Evolutionary conservation across 2,888 invertebrate genomes (phyloP).

Genomic region (Drosophila borealis): DNA sequence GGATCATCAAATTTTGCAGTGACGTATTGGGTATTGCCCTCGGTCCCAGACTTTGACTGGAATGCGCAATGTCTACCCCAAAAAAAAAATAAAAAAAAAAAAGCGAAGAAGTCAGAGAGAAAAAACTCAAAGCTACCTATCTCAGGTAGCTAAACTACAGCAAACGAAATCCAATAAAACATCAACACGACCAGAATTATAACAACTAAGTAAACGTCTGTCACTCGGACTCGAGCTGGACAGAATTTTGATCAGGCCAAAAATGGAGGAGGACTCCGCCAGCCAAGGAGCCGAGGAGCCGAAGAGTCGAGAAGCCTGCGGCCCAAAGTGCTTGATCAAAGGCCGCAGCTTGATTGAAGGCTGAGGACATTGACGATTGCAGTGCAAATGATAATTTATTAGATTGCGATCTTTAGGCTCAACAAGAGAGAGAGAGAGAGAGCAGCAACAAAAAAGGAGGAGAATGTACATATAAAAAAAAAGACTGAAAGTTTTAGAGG

Average conservation of each 20-base stretch:
- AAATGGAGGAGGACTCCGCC: slow-evolving; percentile 34
- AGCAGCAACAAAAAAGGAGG: background rate
- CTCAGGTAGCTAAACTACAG: slow-evolving; percentile 24
- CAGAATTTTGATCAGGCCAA: slow-evolving; percentile 76
- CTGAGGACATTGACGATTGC: slow-evolving; percentile 73
- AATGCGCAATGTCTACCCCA: slow-evolving; percentile 55
- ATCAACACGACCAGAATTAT: slow-evolving; percentile 80
- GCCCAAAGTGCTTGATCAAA: slow-evolving; percentile 74
- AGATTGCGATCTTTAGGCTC: slow-evolving; percentile 73
- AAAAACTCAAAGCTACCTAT: slow-evolving; percentile 17
- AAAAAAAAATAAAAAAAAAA: slow-evolving; percentile 19
- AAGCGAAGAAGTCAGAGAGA: background rate
- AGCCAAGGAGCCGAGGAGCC: too few relatives aligned
- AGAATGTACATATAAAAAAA: background rate
- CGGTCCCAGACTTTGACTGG: slow-evolving; percentile 39
- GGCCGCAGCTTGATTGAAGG: slow-evolving; percentile 73
- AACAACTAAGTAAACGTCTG: slow-evolving; percentile 80
- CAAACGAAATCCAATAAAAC: slow-evolving; percentile 71
- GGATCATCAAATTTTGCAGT: slow-evolving; percentile 74
- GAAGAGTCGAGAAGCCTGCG: background rate
- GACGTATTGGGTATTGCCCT: slow-evolving; percentile 65
- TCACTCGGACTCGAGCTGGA: slow-evolving; percentile 67
- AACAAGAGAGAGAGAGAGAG: slow-evolving; percentile 52
- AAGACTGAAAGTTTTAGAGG: slow-evolving; percentile 14
- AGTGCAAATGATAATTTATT: slow-evolving; percentile 81